A percentile compares a stretch with the other conserved stretches of the same genome.
phyloP scores from a whole-genome alignment of 1,140 invertebrate genomes.

The Cylas formicarius region DNA sequence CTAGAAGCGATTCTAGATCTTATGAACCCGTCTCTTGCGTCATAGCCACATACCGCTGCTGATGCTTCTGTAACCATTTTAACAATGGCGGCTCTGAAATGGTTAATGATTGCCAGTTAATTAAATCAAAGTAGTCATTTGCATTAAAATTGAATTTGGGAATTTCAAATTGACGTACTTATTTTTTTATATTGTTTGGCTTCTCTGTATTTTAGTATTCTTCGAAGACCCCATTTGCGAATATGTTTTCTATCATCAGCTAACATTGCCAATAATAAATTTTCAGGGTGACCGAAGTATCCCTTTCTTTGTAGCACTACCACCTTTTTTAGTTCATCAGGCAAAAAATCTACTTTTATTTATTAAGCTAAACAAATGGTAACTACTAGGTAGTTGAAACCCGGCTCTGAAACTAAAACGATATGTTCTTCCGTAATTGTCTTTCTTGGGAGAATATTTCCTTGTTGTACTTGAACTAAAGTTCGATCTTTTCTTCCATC shows the following conservation, averaged over 20 bases:
- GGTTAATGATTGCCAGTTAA: conserved; percentile 17
- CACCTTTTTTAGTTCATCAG: too few relatives aligned
- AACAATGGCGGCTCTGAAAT: conserved; percentile 17
- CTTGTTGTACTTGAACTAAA: conserved; percentile 17
- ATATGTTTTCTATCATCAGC: conserved; percentile 16
- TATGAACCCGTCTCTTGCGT: too few relatives aligned
- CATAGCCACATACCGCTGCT: too few relatives aligned
- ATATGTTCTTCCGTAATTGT: conserved; percentile 23
- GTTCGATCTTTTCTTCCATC: conserved; percentile 26
- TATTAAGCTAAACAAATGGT: too few relatives aligned
- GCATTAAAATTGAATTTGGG: conserved; percentile 19
- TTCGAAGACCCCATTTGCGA: conserved; percentile 15
- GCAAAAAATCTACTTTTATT: too few relatives aligned
- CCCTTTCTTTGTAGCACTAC: too few relatives aligned
- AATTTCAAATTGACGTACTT: conserved; percentile 16
- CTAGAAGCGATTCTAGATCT: too few relatives aligned
- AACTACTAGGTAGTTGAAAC: conserved; percentile 22
- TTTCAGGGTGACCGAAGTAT: too few relatives aligned
- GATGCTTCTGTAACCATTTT: too few relatives aligned
- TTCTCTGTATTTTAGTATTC: conserved; percentile 13
- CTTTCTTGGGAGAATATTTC: conserved; percentile 17
- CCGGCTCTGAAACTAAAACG: conserved; percentile 21
- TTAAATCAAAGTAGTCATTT: conserved; percentile 16
- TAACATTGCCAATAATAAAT: too few relatives aligned
- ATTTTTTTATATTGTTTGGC: conserved; percentile 4